Conservation (phyloP, 2,888 invertebrate species). For the Agrotis ipsilon region DNA sequence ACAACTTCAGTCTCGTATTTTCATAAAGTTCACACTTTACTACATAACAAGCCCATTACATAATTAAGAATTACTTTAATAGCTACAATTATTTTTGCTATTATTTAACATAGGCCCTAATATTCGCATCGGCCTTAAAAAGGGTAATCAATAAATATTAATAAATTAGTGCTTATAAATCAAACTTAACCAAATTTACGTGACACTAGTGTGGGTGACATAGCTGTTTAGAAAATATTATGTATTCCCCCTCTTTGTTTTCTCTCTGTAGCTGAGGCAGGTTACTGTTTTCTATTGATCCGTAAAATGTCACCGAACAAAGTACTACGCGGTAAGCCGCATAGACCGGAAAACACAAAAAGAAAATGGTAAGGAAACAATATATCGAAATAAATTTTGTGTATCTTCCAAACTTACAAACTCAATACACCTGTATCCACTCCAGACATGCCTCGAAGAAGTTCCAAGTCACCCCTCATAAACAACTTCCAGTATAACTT, state of each 20-base stretch:
- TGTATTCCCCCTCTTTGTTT: slow-evolving; percentile 38
- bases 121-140: slow-evolving; percentile 18
- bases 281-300: slow-evolving; percentile 50
- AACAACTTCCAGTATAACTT: slow-evolving; percentile 66
- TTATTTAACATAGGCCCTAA: background rate
- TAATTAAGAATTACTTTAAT: no score
- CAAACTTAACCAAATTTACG: slow-evolving; percentile 20
- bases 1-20: background rate
- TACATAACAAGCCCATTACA: background rate
- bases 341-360: slow-evolving; percentile 32
- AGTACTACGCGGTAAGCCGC: slow-evolving; percentile 24
- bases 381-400: slow-evolving; percentile 18
- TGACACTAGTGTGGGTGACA: slow-evolving; percentile 1
- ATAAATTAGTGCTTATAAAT: no score
- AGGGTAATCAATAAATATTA: no score
- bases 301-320: slow-evolving; percentile 43
- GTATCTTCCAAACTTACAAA: background rate
- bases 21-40: background rate
- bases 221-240: slow-evolving; percentile 28
- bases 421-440: slow-evolving; percentile 11
- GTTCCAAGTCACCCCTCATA: slow-evolving; percentile 48
- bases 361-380: slow-evolving; percentile 2
- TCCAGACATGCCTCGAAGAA: slow-evolving; percentile 4
- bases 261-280: slow-evolving; percentile 17
- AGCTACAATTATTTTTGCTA: no score